phyloP scores from a whole-genome alignment of 1,140 invertebrate species.

The Cyclargus thomasi region DNA sequence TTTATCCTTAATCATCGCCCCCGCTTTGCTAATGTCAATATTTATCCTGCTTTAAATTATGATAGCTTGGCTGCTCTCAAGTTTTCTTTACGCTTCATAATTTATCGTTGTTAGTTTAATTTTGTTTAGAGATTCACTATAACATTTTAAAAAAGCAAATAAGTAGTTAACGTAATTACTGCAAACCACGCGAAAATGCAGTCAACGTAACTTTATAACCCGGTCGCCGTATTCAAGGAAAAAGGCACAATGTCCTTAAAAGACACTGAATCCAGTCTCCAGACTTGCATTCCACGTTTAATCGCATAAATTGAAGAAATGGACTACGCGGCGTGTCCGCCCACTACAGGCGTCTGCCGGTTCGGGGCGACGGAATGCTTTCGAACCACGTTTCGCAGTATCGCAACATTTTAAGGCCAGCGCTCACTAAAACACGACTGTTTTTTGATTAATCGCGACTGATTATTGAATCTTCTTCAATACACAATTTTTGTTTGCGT shows the following conservation, averaged over 20 bases:
- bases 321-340: constrained; percentile 48
- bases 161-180: too few species aligned
- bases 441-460: too few species aligned
- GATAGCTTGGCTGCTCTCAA: neutral
- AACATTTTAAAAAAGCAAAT: neutral
- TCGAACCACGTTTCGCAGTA: constrained; percentile 3
- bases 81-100: neutral
- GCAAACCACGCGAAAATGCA: neutral
- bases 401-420: neutral
- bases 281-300: neutral
- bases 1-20: neutral
- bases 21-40: neutral
- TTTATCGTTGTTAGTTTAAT: neutral
- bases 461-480: too few species aligned
- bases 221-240: neutral
- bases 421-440: too few species aligned
- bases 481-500: too few species aligned
- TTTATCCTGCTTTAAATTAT: neutral
- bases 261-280: constrained; percentile 6
- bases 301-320: constrained; percentile 51
- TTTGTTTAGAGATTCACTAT: neutral
- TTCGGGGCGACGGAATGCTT: constrained; percentile 33
- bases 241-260: neutral
- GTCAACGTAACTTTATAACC: neutral
- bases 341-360: constrained; percentile 45